A percentile compares a stretch with the other conserved stretches of the same genome.
Conservation (phyloP, 1,140 invertebrate species). For the Anthonomus grandis region DNA sequence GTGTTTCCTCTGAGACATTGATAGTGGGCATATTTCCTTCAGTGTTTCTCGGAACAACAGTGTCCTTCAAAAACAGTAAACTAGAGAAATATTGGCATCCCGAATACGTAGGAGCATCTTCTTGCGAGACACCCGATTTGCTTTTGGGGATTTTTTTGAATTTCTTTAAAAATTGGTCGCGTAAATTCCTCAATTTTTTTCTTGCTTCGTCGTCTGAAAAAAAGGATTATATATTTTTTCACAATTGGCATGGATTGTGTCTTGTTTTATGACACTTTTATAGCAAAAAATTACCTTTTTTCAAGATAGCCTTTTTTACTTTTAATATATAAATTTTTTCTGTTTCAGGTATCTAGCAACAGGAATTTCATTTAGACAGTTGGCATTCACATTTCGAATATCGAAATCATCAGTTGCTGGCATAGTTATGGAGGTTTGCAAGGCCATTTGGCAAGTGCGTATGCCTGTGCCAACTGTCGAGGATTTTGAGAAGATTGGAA, state of each 20-base stretch:
- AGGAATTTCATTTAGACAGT: slow-evolving; percentile 11
- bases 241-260: too few relatives aligned
- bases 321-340: too few relatives aligned
- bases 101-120: slow-evolving; percentile 1
- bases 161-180: slow-evolving; percentile 50
- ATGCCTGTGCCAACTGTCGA: slow-evolving; percentile 35
- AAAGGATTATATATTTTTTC: too few relatives aligned
- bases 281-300: too few relatives aligned
- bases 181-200: too few relatives aligned
- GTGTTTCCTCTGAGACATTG: not conserved
- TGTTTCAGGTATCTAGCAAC: slow-evolving; percentile 21
- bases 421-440: slow-evolving; percentile 38
- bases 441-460: slow-evolving; percentile 29
- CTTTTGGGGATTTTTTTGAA: slow-evolving; percentile 40
- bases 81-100: slow-evolving; percentile 21
- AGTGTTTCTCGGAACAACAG: slow-evolving; percentile 3
- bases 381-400: too few relatives aligned
- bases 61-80: slow-evolving; percentile 18
- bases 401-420: too few relatives aligned
- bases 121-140: not conserved
- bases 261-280: too few relatives aligned
- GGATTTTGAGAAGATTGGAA: slow-evolving; percentile 32
- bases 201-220: slow-evolving; percentile 50
- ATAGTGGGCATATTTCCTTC: slow-evolving; percentile 15
- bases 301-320: too few relatives aligned